Evolutionary conservation across 2,888 invertebrate genomes (phyloP).

Genomic region (Emmelina monodactyla): DNA sequence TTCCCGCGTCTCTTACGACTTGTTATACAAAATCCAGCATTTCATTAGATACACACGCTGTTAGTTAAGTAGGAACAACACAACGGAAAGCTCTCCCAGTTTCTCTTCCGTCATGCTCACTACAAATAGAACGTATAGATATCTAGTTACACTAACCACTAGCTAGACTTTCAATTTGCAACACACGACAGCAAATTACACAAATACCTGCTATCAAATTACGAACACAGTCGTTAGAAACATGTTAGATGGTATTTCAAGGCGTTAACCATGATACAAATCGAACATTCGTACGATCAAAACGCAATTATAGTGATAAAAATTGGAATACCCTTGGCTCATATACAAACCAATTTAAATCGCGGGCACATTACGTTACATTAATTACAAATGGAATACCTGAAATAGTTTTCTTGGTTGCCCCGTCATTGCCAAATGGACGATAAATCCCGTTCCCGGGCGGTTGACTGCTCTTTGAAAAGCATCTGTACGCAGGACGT

Average conservation of each 20-base stretch:
- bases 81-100: constrained; percentile 28
- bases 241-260: neutral
- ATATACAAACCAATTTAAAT: neutral
- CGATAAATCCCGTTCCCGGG: constrained; percentile 52
- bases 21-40: constrained; percentile 50
- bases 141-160: constrained; percentile 26
- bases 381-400: too few relatives aligned
- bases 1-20: constrained; percentile 57
- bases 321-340: neutral
- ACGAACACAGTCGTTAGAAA: constrained; percentile 10
- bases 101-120: constrained; percentile 26
- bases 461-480: constrained; percentile 32
- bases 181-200: constrained; percentile 23
- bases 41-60: constrained; percentile 28
- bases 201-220: constrained; percentile 22
- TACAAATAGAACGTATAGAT: constrained; percentile 24
- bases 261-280: neutral
- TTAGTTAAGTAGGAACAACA: constrained; percentile 32
- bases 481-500: constrained; percentile 30
- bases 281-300: neutral
- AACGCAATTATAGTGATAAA: neutral
- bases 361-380: too few relatives aligned
- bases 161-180: constrained; percentile 28
- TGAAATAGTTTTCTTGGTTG: neutral
- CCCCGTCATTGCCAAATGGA: constrained; percentile 29